Conservation (phyloP, 1,140 invertebrate genomes). For the Pentalonia nigronervosa region DNA sequence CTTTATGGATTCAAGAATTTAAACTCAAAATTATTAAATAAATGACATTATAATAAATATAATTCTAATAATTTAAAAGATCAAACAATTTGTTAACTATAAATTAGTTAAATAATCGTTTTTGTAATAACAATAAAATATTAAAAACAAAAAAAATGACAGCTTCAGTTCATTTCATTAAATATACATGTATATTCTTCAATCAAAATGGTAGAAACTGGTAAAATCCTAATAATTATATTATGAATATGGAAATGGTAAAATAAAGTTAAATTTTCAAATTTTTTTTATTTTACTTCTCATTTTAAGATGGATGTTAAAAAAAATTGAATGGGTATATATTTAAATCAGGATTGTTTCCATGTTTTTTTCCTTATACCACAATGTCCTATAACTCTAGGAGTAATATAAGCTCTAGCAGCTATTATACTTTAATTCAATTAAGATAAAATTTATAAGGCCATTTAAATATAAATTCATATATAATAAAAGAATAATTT, state of each 20-base stretch:
- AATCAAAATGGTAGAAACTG: neutral
- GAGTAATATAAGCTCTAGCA: neutral
- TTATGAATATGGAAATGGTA: neutral
- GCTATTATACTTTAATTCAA: neutral
- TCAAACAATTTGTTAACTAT: neutral
- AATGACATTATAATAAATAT: neutral
- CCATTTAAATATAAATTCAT: neutral
- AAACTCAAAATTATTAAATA: neutral
- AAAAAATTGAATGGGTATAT: neutral
- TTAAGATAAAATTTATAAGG: neutral
- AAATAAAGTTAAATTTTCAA: neutral
- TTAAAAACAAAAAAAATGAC: neutral
- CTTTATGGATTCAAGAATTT: neutral
- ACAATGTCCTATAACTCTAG: neutral
- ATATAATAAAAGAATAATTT: neutral
- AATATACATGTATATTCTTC: neutral
- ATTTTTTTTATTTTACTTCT: neutral
- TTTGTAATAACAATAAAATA: neutral
- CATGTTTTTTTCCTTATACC: neutral
- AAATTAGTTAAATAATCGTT: neutral
- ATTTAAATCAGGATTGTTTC: neutral
- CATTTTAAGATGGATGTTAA: neutral
- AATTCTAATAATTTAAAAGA: constrained; percentile 5
- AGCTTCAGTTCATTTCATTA: neutral
- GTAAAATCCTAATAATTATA: neutral